phyloP scores from a whole-genome alignment of 2,888 invertebrate species.

The Eupithecia vulgata region DNA sequence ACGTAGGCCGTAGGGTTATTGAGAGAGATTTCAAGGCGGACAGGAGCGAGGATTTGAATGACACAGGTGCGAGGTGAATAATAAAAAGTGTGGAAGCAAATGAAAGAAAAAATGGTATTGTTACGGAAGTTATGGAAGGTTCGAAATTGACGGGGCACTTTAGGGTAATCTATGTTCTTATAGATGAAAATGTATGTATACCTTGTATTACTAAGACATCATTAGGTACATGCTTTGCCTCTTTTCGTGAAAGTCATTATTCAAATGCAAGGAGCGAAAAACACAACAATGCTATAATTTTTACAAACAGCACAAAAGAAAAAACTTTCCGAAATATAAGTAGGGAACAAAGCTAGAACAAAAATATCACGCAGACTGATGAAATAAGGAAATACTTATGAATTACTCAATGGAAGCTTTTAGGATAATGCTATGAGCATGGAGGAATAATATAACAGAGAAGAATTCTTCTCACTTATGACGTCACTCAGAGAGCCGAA shows the following conservation, averaged over 20 bases:
- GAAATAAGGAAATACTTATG: slow-evolving; percentile 51
- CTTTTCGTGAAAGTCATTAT: neutral
- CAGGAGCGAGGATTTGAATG: slow-evolving; percentile 51
- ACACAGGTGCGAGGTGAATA: slow-evolving; percentile 20
- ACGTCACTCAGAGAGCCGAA: neutral
- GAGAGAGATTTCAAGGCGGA: slow-evolving; percentile 17
- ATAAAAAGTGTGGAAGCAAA: slow-evolving; percentile 4
- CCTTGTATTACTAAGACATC: neutral
- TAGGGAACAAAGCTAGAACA: slow-evolving; percentile 33
- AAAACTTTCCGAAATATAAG: neutral
- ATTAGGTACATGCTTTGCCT: neutral
- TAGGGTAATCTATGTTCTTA: neutral
- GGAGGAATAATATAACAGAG: slow-evolving; percentile 1
- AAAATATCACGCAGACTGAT: slow-evolving; percentile 45
- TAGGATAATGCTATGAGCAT: slow-evolving; percentile 49
- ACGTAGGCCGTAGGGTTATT: slow-evolving; percentile 19
- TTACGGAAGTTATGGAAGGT: slow-evolving; percentile 13
- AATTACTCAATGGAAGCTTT: slow-evolving; percentile 50
- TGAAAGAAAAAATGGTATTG: slow-evolving; percentile 40
- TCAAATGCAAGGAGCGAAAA: neutral
- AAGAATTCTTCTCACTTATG: slow-evolving; percentile 6
- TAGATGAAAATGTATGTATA: neutral
- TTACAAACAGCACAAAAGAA: neutral
- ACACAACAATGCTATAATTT: neutral
- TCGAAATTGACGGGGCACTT: neutral